These are phyloP conservation scores for Synergus japonicus DNA, from an alignment of 2,888 invertebrate species.

Conservation along the genomic window DNA sequence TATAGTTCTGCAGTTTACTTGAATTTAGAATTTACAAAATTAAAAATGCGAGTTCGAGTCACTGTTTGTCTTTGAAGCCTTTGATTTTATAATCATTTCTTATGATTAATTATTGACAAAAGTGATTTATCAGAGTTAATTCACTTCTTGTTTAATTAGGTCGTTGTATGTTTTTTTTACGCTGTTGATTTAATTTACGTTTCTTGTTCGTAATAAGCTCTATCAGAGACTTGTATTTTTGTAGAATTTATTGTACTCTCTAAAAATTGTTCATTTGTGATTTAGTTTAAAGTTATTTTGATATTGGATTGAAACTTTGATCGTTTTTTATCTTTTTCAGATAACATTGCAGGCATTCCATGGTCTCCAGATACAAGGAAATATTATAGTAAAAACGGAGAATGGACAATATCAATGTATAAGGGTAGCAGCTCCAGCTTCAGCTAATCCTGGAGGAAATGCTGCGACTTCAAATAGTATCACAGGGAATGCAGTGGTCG, in stretches of 20 bases:
- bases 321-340: constrained; percentile 76
- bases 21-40: no score
- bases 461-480: constrained; percentile 77
- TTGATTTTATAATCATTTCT: background rate
- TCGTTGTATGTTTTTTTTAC: background rate
- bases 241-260: background rate
- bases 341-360: constrained; percentile 93
- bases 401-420: constrained; percentile 97
- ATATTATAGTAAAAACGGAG: constrained; percentile 96
- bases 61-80: background rate
- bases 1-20: no score
- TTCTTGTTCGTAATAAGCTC: constrained; percentile 23
- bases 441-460: constrained; percentile 77
- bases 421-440: constrained; percentile 88
- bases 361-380: constrained; percentile 91
- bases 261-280: background rate
- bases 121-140: background rate
- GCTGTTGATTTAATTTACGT: no score
- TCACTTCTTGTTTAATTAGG: background rate
- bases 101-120: background rate
- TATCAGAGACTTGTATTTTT: background rate
- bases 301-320: background rate
- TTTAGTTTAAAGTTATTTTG: no score
- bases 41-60: no score
- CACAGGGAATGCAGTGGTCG: constrained; percentile 71